Evolutionary conservation across 1,140 invertebrate genomes (phyloP).

Genomic region (Camponotus floridanus): DNA sequence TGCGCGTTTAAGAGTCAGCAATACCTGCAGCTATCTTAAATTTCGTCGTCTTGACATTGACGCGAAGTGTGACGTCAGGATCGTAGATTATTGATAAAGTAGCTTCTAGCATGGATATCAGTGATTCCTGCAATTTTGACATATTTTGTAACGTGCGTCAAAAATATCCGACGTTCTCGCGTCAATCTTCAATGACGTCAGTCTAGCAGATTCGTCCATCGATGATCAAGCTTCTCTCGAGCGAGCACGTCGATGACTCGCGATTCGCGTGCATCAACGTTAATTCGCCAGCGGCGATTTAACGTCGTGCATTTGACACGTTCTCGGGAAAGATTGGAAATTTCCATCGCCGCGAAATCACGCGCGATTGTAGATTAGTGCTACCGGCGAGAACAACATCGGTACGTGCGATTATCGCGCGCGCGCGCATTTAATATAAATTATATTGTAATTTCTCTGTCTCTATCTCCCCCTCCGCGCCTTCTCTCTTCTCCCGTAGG

Average conservation of each 20-base stretch:
- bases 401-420: slow-evolving; percentile 32
- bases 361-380: slow-evolving; percentile 43
- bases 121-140: slow-evolving; percentile 44
- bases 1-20: slow-evolving; percentile 24
- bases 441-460: slow-evolving; percentile 14
- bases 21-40: slow-evolving; percentile 33
- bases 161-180: slow-evolving; percentile 20
- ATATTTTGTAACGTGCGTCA: slow-evolving; percentile 68
- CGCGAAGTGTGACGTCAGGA: slow-evolving; percentile 23
- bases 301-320: slow-evolving; percentile 37
- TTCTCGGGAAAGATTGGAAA: slow-evolving; percentile 56
- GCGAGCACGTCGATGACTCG: slow-evolving; percentile 43
- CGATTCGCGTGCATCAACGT: slow-evolving; percentile 23
- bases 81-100: slow-evolving; percentile 47
- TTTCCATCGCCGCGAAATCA: slow-evolving; percentile 42
- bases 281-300: slow-evolving; percentile 52
- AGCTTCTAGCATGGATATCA: slow-evolving; percentile 39
- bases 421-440: slow-evolving; percentile 15
- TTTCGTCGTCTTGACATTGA: slow-evolving; percentile 47
- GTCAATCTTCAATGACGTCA: slow-evolving; percentile 33
- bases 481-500: neutral
- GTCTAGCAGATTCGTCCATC: neutral
- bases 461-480: neutral
- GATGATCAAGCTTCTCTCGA: neutral
- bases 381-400: slow-evolving; percentile 27